Base-by-base conservation (phyloP, 2,888 invertebrate species). In the Drosophila setosimentum region DNA sequence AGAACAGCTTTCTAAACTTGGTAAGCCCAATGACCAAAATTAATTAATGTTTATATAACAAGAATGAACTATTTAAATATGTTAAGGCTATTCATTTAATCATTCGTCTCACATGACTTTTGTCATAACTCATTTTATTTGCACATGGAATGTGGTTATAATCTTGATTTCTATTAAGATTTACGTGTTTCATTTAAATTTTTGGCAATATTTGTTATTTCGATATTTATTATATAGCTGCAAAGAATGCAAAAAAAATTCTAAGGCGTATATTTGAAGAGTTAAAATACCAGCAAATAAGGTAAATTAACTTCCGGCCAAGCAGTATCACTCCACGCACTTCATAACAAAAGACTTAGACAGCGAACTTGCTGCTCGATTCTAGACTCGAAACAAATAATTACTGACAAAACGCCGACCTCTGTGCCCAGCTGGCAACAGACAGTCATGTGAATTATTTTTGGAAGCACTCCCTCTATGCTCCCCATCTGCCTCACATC, bases 341-440 rank as follows among this genome's bases (percentile, higher is more conserved):
- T 60, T 64, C 29, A 73, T 68, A 76, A 73, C 87, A 73, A 90
- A 87, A 82, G 91, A 87, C 82, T 87, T 84, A 79, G 73, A 76
- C 85, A 87, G 73, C 89, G 73, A 87, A 90, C 87, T 84, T 76
- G 87, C 58, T 51, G 71, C 64, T 57, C 27, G 21, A 27, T 78
- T 72, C 66, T 63, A 49, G 16, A 51, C 59, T n/a, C 42, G 5
- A 35, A 66, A 27, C 40, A 32, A 51, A 48, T 42, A 59, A 70
- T 59, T 24, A 60, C 61, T 55, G 11, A 58, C 63, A 58, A 62
- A 62, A 24, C 55, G 54, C 64, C 80, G 81, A 80, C 81, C 77
- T 77, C 55, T 70, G 7, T 27, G 35, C 40, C 33, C 33, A 55
- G 60, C 61, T 55, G 49, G 29, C 55, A 49, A 11, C 35, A 66